Evolutionary conservation across 2,888 invertebrate genomes (phyloP), one percentile per base, ranked within the genome.

Genomic region (Megaustenia siamemsis): DNA sequence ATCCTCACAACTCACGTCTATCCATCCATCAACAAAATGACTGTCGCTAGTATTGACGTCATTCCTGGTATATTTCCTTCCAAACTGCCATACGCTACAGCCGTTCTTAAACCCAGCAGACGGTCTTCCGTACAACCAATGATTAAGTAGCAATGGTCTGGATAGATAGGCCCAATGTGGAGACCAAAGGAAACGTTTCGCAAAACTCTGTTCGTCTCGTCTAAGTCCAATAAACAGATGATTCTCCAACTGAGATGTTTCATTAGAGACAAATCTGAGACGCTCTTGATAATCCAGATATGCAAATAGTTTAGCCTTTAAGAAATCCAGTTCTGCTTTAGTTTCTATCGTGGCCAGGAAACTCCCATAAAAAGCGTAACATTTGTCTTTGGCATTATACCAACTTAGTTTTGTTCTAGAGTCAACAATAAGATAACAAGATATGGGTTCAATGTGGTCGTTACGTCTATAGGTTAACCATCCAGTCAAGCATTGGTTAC

Each of bases 11-110:
- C n/a, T n/a, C 35, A 77, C n/a, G 28, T 43, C 38, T 24, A 40
- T 12, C 77, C 77, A 77, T 77, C 73, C 73, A 4, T 73, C 73
- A 28, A 15, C 32, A 73, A 73, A 32, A n/a, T 45, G 2, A 21
- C 4, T 28, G 2, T 35, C 18, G 35, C 12, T 10, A 21, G 21
- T 12, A n/a, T 56, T 56, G 6, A 3, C 40, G 40, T n/a, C 35
- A 38, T 40, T 38, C 1, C 15, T 38, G 40, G 38, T 12, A 38
- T 15, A 0, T 15, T 28, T 60, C 60, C 60, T 40, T 24, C 18
- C n/a, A 60, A 56, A 60, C 38, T 35, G 35, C 77, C 56, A 77
- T 35, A 40, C n/a, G 3, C 10, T 60, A 60, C 77, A 77, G 10
- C 1, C 40, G 10, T 10, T 38, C 4, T 12, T 56, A n/a, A 5